Evolutionary conservation across 2,113 vertebrate species (phyloP).

Genomic region (Bos javanicus): DNA sequence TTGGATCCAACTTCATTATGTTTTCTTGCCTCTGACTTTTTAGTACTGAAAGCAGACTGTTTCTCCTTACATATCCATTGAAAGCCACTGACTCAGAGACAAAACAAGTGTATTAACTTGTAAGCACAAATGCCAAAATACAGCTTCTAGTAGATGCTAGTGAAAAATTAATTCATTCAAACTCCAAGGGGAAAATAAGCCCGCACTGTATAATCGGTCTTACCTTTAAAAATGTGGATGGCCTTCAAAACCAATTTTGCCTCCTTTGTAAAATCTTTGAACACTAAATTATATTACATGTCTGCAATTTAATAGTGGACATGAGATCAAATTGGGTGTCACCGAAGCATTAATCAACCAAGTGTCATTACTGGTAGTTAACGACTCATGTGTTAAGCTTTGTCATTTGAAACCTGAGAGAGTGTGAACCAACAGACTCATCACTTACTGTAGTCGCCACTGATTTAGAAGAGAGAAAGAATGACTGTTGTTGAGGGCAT

Average conservation of each 20-base stretch:
- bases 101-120: constrained; percentile 80
- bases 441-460: constrained; percentile 67
- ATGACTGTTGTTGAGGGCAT: constrained; percentile 69
- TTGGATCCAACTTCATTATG: not conserved
- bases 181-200: constrained; percentile 79
- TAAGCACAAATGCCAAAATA: constrained; percentile 80
- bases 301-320: constrained; percentile 68
- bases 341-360: constrained; percentile 49
- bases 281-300: constrained; percentile 71
- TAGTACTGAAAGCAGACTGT: constrained; percentile 64
- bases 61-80: constrained; percentile 46
- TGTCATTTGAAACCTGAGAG: constrained; percentile 69
- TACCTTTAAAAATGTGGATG: constrained; percentile 80
- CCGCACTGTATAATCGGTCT: constrained; percentile 79
- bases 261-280: constrained; percentile 76
- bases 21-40: constrained; percentile 64
- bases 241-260: constrained; percentile 79
- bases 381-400: constrained; percentile 72
- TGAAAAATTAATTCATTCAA: constrained; percentile 85
- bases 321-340: constrained; percentile 29
- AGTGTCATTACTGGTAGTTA: constrained; percentile 54
- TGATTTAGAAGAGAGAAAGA: constrained; percentile 66
- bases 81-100: constrained; percentile 74
- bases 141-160: constrained; percentile 79
- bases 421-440: constrained; percentile 65